phyloP scores from a whole-genome alignment of 2,797 vertebrate species.

The Botia almorhae region DNA sequence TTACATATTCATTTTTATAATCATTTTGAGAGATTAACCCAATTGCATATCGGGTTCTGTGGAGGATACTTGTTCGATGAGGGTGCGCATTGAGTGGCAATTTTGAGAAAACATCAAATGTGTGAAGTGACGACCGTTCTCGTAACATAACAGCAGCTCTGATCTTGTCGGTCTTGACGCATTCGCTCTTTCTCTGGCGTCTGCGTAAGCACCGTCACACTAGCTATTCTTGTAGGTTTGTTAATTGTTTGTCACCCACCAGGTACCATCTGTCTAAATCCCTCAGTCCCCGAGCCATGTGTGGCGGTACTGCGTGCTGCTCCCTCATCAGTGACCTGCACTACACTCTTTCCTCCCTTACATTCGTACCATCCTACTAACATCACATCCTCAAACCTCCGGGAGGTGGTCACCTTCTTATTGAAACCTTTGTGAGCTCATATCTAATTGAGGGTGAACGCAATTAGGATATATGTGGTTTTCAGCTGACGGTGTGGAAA shows the following conservation, averaged over 20 bases:
- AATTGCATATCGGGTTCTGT: constrained; percentile 47
- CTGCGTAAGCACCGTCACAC: constrained; percentile 80
- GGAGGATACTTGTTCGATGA: constrained; percentile 58
- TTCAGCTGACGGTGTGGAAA: constrained; percentile 22
- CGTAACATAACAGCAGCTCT: constrained; percentile 72
- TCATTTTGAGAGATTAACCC: constrained; percentile 50
- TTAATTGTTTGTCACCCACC: constrained; percentile 88
- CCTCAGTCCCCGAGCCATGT: constrained; percentile 85
- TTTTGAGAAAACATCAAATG: constrained; percentile 63
- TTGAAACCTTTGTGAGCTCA: constrained; percentile 39
- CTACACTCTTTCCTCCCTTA: constrained; percentile 76
- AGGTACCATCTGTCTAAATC: constrained; percentile 87
- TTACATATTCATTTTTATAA: constrained; percentile 48
- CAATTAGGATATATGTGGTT: constrained; percentile 34
- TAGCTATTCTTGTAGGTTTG: constrained; percentile 88
- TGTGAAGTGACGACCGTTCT: constrained; percentile 67
- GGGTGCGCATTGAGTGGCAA: constrained; percentile 26
- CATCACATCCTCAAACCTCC: constrained; percentile 40
- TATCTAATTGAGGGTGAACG: constrained; percentile 35
- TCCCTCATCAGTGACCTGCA: constrained; percentile 83
- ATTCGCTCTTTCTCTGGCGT: constrained; percentile 74
- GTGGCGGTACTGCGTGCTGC: constrained; percentile 78
- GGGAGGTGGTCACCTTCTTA: constrained; percentile 42
- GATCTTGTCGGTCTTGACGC: constrained; percentile 73
- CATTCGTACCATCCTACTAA: constrained; percentile 38